A percentile compares a stretch with the other conserved stretches of the same genome.
These are phyloP conservation scores for Callitettix versicolor DNA, from an alignment of 1,140 invertebrate genomes.

Conservation along the genomic window DNA sequence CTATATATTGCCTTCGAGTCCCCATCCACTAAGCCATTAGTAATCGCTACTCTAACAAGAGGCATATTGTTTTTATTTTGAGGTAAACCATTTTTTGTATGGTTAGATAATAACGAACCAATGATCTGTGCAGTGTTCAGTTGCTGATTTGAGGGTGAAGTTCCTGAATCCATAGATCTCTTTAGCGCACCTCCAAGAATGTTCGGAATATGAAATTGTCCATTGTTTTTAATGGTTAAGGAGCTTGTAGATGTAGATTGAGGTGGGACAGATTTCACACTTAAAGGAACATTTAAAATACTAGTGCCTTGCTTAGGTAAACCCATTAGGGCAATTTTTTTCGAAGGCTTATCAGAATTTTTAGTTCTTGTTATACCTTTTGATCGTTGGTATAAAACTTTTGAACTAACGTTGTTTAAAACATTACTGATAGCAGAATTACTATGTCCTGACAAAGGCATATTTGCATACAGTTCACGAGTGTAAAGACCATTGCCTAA, in stretches of 20 bases:
- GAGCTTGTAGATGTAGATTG: not conserved
- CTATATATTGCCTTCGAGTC: too few species aligned
- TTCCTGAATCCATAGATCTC: not conserved
- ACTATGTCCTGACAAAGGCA: not conserved
- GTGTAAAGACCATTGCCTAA: not conserved
- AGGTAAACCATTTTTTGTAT: not conserved
- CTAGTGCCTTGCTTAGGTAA: not conserved
- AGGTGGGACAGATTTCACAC: not conserved
- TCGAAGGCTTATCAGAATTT: not conserved
- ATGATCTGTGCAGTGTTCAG: not conserved
- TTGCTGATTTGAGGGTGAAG: not conserved
- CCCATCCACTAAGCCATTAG: too few species aligned
- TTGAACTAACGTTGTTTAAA: not conserved
- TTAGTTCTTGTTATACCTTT: not conserved
- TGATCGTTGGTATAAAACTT: not conserved
- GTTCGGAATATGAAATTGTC: not conserved
- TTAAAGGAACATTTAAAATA: not conserved
- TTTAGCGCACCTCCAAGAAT: not conserved
- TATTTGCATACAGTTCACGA: not conserved
- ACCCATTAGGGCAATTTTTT: not conserved
- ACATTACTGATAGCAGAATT: not conserved
- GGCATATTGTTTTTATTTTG: not conserved
- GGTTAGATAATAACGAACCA: not conserved
- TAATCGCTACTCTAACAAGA: too few species aligned
- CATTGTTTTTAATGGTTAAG: too few species aligned